phyloP scores from a whole-genome alignment of 2,797 vertebrate genomes.

The Oophaga sylvatica region DNA sequence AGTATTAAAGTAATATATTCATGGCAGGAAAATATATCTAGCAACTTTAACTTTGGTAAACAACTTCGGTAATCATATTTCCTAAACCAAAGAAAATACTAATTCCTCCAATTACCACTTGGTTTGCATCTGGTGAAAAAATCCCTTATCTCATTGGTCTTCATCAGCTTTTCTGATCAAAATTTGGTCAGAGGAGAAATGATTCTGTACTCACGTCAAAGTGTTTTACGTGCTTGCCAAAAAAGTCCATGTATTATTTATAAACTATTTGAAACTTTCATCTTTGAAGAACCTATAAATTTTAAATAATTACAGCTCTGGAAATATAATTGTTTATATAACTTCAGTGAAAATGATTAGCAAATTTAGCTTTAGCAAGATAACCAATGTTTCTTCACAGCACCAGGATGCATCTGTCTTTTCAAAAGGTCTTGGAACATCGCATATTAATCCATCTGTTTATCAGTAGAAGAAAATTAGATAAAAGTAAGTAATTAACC shows the following conservation, averaged over 20 bases:
- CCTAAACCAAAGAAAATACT: background rate
- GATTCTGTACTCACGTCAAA: slow-evolving; percentile 14
- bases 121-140: slow-evolving; percentile 12
- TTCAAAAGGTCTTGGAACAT: background rate
- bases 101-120: slow-evolving; percentile 15
- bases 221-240: slow-evolving; percentile 44
- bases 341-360: slow-evolving; percentile 16
- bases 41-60: background rate
- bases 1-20: too few relatives aligned
- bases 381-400: background rate
- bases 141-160: slow-evolving; percentile 14
- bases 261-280: slow-evolving; percentile 25
- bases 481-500: background rate
- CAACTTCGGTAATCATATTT: background rate
- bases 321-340: slow-evolving; percentile 16
- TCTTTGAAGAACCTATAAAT: slow-evolving; percentile 38
- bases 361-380: background rate
- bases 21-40: too few relatives aligned
- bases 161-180: slow-evolving; percentile 8
- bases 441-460: background rate
- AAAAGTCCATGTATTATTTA: too few relatives aligned
- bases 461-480: background rate
- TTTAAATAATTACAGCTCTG: slow-evolving; percentile 25
- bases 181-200: slow-evolving; percentile 38
- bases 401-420: background rate